These are phyloP conservation scores for Bombus affinis DNA, from an alignment of 1,140 invertebrate genomes.

Conservation along the genomic window DNA sequence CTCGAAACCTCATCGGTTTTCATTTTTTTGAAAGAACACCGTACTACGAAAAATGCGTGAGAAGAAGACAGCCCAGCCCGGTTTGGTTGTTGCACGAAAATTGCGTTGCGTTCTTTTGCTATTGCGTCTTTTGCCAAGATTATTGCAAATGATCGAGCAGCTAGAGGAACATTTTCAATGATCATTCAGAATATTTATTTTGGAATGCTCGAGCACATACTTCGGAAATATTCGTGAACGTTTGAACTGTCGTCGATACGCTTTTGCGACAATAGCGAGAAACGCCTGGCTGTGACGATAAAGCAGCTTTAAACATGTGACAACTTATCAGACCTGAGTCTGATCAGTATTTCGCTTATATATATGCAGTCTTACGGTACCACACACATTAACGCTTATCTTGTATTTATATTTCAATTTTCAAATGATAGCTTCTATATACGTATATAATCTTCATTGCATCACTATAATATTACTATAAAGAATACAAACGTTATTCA, in stretches of 20 bases:
- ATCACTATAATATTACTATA: background rate
- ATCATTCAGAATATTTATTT: constrained; percentile 27
- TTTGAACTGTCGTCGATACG: constrained; percentile 32
- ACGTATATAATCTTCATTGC: background rate
- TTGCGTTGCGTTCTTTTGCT: constrained; percentile 38
- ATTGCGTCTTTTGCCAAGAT: constrained; percentile 22
- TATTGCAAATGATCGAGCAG: constrained; percentile 6
- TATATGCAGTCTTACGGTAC: background rate
- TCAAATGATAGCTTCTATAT: background rate
- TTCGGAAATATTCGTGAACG: background rate
- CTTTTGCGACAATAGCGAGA: constrained; percentile 54
- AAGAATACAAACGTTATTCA: no score
- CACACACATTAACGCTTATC: background rate
- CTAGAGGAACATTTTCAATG: constrained; percentile 21
- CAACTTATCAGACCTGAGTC: constrained; percentile 59
- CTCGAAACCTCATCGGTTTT: constrained; percentile 7
- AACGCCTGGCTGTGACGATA: constrained; percentile 32
- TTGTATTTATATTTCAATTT: background rate
- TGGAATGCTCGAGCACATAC: constrained; percentile 2
- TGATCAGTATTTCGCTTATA: background rate
- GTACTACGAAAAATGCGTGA: constrained; percentile 5
- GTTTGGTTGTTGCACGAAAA: background rate
- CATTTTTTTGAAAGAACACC: background rate
- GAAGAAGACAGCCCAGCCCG: background rate
- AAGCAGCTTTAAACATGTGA: constrained; percentile 52